Evolutionary conservation across 2,888 invertebrate genomes (phyloP).

Genomic region (Oligia latruncula): DNA sequence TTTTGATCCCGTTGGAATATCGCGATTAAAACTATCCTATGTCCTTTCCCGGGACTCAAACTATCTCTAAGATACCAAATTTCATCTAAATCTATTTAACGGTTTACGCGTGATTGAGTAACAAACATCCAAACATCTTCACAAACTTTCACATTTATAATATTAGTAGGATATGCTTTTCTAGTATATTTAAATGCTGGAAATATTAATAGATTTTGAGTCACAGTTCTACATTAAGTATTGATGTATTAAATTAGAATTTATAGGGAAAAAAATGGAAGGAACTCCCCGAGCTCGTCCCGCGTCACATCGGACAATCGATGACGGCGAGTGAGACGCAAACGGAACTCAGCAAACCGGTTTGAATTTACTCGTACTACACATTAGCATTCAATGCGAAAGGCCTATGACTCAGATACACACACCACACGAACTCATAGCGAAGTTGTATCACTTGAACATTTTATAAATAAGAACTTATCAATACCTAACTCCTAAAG

Average conservation of each 20-base stretch:
- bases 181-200: neutral
- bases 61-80: no score
- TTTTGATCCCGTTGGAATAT: no score
- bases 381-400: constrained; percentile 62
- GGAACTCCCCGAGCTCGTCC: constrained; percentile 59
- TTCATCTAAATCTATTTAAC: no score
- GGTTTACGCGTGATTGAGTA: no score
- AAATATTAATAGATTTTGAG: constrained; percentile 13
- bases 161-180: no score
- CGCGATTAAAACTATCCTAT: no score
- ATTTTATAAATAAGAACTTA: constrained; percentile 2
- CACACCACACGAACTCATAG: constrained; percentile 10
- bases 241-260: constrained; percentile 21
- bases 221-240: constrained; percentile 38
- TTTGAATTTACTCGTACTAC: constrained; percentile 53
- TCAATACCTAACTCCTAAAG: constrained; percentile 3
- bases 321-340: constrained; percentile 61
- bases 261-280: constrained; percentile 13
- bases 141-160: no score
- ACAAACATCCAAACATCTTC: no score
- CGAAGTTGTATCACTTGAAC: constrained; percentile 11
- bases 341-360: constrained; percentile 67
- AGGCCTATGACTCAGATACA: constrained; percentile 57
- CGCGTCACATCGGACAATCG: constrained; percentile 52
- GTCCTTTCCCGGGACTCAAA: no score